phyloP scores from a whole-genome alignment of 2,797 vertebrate species.

The Urosaurus nigricauda region DNA sequence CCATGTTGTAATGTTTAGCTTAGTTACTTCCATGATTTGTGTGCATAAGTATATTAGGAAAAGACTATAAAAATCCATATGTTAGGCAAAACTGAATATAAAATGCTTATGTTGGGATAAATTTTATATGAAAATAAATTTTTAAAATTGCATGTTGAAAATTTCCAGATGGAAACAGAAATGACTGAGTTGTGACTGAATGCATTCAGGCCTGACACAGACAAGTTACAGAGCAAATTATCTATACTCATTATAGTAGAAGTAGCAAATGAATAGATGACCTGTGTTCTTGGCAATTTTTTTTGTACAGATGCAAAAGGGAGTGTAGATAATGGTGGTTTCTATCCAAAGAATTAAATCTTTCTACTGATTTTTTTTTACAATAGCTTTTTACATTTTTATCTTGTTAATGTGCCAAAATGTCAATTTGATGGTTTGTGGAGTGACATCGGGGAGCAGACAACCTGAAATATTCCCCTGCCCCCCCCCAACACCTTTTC shows the following conservation, averaged over 20 bases:
- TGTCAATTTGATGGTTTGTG: not conserved
- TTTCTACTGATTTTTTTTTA: too few relatives aligned
- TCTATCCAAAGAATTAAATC: not conserved
- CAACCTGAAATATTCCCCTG: not conserved
- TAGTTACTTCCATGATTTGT: too few relatives aligned
- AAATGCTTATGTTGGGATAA: not conserved
- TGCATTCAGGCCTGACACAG: not conserved
- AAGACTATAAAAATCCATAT: not conserved
- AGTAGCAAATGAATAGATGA: not conserved
- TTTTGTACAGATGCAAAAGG: not conserved
- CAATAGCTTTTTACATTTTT: not conserved
- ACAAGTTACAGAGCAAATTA: not conserved
- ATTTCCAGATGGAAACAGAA: not conserved
- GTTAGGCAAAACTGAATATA: not conserved
- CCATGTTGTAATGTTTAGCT: too few relatives aligned
- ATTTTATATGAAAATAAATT: constrained; percentile 12
- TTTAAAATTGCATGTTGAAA: not conserved
- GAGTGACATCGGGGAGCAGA: not conserved
- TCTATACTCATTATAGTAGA: not conserved
- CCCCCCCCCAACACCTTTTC: not conserved
- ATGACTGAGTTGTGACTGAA: not conserved
- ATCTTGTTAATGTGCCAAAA: not conserved
- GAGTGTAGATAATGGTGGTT: not conserved
- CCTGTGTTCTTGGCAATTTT: not conserved
- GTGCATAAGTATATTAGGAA: not conserved